A percentile compares a stretch with the other conserved stretches of the same genome.
phyloP scores from a whole-genome alignment of 1,140 invertebrate species.

The Bombus difficillimus region DNA sequence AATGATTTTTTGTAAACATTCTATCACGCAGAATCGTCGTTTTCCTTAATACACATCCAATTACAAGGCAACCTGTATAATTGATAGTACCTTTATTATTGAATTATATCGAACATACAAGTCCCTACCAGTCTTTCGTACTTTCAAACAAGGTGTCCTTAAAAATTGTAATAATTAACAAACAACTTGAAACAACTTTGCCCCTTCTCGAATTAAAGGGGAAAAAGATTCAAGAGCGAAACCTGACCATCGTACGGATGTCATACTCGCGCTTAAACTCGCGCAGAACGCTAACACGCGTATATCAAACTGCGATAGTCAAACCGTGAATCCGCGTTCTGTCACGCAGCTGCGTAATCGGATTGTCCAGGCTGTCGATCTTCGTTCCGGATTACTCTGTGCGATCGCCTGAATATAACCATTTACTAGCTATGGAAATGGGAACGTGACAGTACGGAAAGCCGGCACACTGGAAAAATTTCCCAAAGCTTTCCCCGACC shows the following conservation, averaged over 20 bases:
- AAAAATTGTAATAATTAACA: too few relatives aligned
- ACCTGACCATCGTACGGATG: background rate
- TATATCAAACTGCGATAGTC: background rate
- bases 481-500: background rate
- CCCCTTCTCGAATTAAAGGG: background rate
- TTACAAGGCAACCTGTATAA: too few relatives aligned
- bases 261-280: background rate
- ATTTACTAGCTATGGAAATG: background rate
- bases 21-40: too few relatives aligned
- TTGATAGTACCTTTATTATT: too few relatives aligned
- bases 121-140: too few relatives aligned
- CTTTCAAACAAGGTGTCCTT: too few relatives aligned
- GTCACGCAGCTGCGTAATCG: slow-evolving; percentile 10
- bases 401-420: background rate
- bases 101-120: too few relatives aligned
- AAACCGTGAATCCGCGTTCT: background rate
- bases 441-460: background rate
- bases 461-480: background rate
- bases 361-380: slow-evolving; percentile 24
- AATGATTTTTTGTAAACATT: too few relatives aligned
- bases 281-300: background rate
- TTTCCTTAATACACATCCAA: too few relatives aligned
- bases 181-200: background rate
- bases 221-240: background rate
- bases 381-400: background rate